Evolutionary conservation across 2,888 invertebrate species (phyloP).

Genomic region (Molanna angustata): DNA sequence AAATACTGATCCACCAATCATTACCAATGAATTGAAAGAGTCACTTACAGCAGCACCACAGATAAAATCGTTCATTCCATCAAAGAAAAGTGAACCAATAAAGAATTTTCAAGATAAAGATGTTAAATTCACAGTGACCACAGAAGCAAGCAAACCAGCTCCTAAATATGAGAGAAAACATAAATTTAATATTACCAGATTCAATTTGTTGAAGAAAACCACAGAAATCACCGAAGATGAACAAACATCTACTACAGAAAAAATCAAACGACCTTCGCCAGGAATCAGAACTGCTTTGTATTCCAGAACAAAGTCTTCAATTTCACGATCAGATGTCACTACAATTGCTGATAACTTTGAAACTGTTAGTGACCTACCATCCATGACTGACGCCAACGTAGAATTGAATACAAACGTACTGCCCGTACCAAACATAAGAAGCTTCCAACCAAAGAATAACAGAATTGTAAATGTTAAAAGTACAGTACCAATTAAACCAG

Average conservation of each 20-base stretch:
- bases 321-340: constrained; percentile 1
- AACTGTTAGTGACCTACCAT: too few relatives aligned
- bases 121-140: too few relatives aligned
- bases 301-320: constrained; percentile 24
- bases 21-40: too few relatives aligned
- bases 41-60: too few relatives aligned
- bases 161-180: constrained; percentile 38
- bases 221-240: constrained; percentile 15
- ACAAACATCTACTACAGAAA: constrained; percentile 23
- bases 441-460: constrained; percentile 3
- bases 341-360: not conserved
- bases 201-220: constrained; percentile 26
- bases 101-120: too few relatives aligned
- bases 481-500: constrained; percentile 23
- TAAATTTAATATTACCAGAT: constrained; percentile 25
- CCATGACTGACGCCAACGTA: too few relatives aligned
- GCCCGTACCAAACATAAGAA: not conserved
- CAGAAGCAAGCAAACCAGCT: constrained; percentile 36
- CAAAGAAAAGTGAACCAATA: too few relatives aligned
- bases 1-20: not conserved
- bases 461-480: constrained; percentile 14
- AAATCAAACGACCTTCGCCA: constrained; percentile 13
- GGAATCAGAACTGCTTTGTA: constrained; percentile 15
- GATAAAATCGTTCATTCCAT: too few relatives aligned
- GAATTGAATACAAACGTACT: constrained; percentile 4